phyloP scores from a whole-genome alignment of 2,888 invertebrate species.

The Drosophila picticornis region DNA sequence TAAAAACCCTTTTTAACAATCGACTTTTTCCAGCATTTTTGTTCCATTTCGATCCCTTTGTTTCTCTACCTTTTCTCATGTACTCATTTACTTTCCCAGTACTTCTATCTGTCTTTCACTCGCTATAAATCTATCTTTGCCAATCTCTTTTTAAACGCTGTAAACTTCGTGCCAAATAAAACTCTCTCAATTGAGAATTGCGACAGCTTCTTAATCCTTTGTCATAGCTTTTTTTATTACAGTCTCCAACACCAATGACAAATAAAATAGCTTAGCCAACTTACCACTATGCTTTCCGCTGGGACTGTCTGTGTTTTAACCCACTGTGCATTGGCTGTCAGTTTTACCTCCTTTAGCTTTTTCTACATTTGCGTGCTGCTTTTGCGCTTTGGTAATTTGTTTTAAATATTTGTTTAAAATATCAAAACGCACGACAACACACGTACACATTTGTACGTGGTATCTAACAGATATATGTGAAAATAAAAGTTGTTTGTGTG shows the following conservation, averaged over 20 bases:
- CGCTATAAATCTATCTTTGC: not conserved
- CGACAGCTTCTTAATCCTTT: not conserved
- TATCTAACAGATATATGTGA: conserved; percentile 80
- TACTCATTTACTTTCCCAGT: not conserved
- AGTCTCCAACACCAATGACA: not conserved
- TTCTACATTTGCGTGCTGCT: conserved; percentile 65
- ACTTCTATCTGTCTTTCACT: too few relatives aligned
- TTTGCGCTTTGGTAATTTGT: conserved; percentile 77
- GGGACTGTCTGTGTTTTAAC: not conserved
- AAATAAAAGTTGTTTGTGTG: conserved; percentile 73
- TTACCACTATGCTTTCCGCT: not conserved
- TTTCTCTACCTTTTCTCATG: not conserved
- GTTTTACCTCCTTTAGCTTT: conserved; percentile 40
- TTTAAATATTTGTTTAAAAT: conserved; percentile 80
- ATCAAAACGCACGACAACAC: conserved; percentile 75
- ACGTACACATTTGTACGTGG: conserved; percentile 77
- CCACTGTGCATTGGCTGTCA: conserved; percentile 45
- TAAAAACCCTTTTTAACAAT: not conserved
- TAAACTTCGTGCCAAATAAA: not conserved
- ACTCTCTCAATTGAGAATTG: not conserved
- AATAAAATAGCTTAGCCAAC: not conserved
- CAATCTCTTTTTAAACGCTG: not conserved
- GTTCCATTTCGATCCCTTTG: not conserved
- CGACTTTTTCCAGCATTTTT: not conserved
- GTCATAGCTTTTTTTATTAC: not conserved